Evolutionary conservation across 2,797 vertebrate genomes (phyloP).

Genomic region (Falco naumanni): DNA sequence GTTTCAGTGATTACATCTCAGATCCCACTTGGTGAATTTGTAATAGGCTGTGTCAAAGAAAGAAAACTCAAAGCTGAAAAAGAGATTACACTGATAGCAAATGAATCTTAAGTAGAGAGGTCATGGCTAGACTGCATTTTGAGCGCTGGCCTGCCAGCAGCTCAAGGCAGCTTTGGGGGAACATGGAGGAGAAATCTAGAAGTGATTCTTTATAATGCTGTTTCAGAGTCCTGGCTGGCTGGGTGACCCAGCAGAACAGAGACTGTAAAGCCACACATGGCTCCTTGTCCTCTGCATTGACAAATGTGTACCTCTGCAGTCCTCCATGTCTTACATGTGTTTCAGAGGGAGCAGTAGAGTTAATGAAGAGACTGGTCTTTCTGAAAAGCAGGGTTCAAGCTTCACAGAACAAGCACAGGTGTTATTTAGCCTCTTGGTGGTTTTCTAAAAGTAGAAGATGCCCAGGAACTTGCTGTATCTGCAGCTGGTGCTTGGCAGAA

Average conservation of each 20-base stretch:
- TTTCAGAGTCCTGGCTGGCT: not conserved
- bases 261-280: not conserved
- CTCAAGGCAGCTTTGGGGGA: not conserved
- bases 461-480: constrained; percentile 24
- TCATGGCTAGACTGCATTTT: not conserved
- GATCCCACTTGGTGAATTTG: not conserved
- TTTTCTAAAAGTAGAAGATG: constrained; percentile 68
- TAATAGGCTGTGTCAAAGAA: not conserved
- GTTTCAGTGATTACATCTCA: not conserved
- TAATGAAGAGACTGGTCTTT: not conserved
- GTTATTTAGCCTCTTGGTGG: constrained; percentile 25
- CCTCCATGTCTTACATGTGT: not conserved
- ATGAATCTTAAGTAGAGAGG: not conserved
- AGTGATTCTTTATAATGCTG: not conserved
- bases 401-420: not conserved
- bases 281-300: not conserved
- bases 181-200: not conserved
- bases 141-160: not conserved
- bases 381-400: constrained; percentile 12
- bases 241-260: not conserved
- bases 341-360: not conserved
- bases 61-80: not conserved
- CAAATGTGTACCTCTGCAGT: not conserved
- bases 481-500: constrained; percentile 69
- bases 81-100: not conserved